Conservation (phyloP, 2,113 vertebrate genomes). For the Esox niger region DNA sequence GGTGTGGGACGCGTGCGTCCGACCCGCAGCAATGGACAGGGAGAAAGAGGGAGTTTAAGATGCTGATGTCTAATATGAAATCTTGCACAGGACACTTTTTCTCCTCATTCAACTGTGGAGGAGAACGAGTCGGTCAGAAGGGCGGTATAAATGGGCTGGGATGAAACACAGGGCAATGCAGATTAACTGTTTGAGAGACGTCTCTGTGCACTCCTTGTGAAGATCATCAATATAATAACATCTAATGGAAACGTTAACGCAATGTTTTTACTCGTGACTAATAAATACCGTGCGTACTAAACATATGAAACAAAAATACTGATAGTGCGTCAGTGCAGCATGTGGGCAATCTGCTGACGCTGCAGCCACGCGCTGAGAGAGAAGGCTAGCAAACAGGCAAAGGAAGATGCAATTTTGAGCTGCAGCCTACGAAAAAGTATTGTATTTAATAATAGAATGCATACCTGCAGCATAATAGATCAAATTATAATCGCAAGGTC, state of each 20-base stretch:
- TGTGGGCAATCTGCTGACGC: conserved; percentile 20
- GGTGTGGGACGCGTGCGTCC: conserved; percentile 40
- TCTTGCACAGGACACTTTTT: conserved; percentile 64
- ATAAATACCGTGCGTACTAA: background rate
- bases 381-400: background rate
- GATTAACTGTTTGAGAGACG: conserved; percentile 6
- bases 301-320: background rate
- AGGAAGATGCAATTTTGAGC: no score
- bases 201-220: background rate
- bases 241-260: background rate
- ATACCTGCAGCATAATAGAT: no score
- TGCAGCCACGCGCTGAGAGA: background rate
- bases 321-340: conserved; percentile 20
- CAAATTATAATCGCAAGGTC: no score
- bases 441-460: no score
- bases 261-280: background rate
- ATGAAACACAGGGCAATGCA: conserved; percentile 17
- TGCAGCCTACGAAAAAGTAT: no score
- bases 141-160: conserved; percentile 36
- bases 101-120: conserved; percentile 22
- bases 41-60: conserved; percentile 45
- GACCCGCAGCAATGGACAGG: conserved; percentile 32
- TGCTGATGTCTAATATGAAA: conserved; percentile 50
- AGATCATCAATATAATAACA: background rate
- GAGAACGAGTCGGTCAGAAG: conserved; percentile 44